Evolutionary conservation across 30 jellyfish, hydroid and myxozoan genomes (phyloP).

Genomic region (Cassiopea xamachana): DNA sequence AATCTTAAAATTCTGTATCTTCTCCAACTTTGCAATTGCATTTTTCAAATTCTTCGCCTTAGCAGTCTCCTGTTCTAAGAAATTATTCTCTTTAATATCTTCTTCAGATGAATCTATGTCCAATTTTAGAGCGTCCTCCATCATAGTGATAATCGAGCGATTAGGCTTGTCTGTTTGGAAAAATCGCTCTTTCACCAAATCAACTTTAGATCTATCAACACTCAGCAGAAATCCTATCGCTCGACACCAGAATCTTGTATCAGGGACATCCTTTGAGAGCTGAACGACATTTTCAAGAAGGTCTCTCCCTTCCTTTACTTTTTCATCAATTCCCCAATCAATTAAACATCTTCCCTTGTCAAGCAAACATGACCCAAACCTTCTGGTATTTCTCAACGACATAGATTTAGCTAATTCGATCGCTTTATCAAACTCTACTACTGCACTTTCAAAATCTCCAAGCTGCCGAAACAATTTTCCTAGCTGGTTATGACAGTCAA

Average conservation of each 20-base stretch:
- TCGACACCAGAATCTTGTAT: conserved; percentile 2
- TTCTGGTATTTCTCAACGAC: conserved; percentile 15
- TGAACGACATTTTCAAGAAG: not conserved
- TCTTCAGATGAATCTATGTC: not conserved
- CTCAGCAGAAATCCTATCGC: conserved; percentile 11
- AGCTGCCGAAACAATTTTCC: not conserved
- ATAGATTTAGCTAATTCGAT: conserved; percentile 5
- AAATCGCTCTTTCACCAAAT: not conserved
- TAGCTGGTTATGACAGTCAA: conserved; percentile 39
- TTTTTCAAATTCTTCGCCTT: not conserved
- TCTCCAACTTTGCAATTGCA: not conserved
- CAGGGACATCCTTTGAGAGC: not conserved
- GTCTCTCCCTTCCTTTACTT: not conserved
- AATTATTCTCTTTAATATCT: not conserved
- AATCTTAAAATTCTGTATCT: not conserved
- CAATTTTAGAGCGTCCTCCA: not conserved
- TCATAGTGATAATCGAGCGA: not conserved
- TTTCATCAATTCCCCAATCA: not conserved
- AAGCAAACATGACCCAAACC: not conserved
- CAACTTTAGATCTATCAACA: not conserved
- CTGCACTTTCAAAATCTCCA: not conserved
- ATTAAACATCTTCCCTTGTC: conserved; percentile 32
- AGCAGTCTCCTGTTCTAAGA: not conserved
- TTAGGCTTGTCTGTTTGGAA: not conserved
- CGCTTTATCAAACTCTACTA: conserved; percentile 2